Evolutionary conservation across 2,797 vertebrate genomes (phyloP).

Genomic region (Strix occidentalis): DNA sequence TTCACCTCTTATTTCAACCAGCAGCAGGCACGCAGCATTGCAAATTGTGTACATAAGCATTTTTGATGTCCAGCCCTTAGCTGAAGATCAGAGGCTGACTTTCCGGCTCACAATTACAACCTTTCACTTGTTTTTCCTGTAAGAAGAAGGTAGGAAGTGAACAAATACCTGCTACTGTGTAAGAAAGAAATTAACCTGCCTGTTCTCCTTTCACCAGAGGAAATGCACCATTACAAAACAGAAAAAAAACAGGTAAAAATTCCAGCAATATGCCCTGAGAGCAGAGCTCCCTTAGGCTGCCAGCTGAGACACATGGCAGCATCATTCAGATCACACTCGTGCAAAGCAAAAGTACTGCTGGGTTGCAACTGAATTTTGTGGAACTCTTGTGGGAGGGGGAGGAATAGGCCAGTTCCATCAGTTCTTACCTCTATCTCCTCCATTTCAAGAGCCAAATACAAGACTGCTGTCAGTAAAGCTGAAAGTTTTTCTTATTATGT

Average conservation of each 20-base stretch:
- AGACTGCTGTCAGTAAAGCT: not conserved
- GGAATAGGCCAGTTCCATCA: not conserved
- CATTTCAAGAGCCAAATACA: not conserved
- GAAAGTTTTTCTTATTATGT: not conserved
- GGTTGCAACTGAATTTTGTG: not conserved
- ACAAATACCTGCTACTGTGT: not conserved
- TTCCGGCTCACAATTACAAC: not conserved
- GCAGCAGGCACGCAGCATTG: not conserved
- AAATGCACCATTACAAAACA: not conserved
- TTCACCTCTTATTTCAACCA: not conserved
- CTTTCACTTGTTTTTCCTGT: not conserved
- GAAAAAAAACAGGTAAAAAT: not conserved
- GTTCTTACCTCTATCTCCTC: not conserved
- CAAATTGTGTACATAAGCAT: not conserved
- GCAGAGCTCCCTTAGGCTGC: not conserved
- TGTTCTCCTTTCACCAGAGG: not conserved
- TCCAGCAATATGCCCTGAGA: not conserved
- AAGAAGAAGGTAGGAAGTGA: not conserved
- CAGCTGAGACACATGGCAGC: not conserved
- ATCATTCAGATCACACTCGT: fast-evolving
- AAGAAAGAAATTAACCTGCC: not conserved
- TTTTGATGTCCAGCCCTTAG: not conserved
- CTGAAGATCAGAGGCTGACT: not conserved
- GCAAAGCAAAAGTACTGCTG: not conserved
- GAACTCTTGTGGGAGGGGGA: not conserved